A percentile compares a stretch with the other conserved stretches of the same genome.
These are phyloP conservation scores for Trichopria drosophilae DNA, from an alignment of 2,888 invertebrate genomes.

Conservation along the genomic window DNA sequence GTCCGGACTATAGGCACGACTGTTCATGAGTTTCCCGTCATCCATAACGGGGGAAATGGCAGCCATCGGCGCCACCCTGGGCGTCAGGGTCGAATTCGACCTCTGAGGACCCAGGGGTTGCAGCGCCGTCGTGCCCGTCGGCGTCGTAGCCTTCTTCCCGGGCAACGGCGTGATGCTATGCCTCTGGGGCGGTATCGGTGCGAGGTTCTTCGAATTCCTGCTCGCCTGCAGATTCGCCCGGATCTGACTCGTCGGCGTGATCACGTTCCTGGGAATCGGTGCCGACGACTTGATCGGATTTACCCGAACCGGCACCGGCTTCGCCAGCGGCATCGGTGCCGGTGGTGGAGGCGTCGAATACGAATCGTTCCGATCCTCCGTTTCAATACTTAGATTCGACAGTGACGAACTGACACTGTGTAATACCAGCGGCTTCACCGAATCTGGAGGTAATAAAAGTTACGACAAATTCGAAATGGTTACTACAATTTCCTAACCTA, in stretches of 20 bases:
- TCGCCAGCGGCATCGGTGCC: slow-evolving; percentile 45
- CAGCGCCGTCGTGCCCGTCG: slow-evolving; percentile 26
- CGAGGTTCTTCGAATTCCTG: slow-evolving; percentile 50
- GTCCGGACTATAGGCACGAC: slow-evolving; percentile 54
- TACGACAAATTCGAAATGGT: too few relatives aligned
- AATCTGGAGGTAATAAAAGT: slow-evolving; percentile 58
- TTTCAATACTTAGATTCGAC: slow-evolving; percentile 45
- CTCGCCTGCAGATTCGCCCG: slow-evolving; percentile 52
- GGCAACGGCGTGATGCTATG: slow-evolving; percentile 52
- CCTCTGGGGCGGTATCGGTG: slow-evolving; percentile 53
- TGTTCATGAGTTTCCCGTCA: slow-evolving; percentile 51
- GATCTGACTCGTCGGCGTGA: slow-evolving; percentile 54
- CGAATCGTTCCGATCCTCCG: slow-evolving; percentile 43
- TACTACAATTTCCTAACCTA: too few relatives aligned
- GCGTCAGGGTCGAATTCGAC: slow-evolving; percentile 54
- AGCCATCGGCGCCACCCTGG: slow-evolving; percentile 55
- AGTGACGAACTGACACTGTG: slow-evolving; percentile 55
- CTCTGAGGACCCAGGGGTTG: slow-evolving; percentile 54
- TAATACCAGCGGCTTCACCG: slow-evolving; percentile 61
- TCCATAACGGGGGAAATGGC: slow-evolving; percentile 55
- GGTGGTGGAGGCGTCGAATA: slow-evolving; percentile 42
- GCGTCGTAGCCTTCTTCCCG: slow-evolving; percentile 42
- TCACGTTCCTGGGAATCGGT: slow-evolving; percentile 50
- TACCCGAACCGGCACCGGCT: slow-evolving; percentile 53
- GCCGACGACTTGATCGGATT: slow-evolving; percentile 55